Conservation (phyloP, 37 sponge, comb jelly and placozoan species). For the Oopsacas minuta region DNA sequence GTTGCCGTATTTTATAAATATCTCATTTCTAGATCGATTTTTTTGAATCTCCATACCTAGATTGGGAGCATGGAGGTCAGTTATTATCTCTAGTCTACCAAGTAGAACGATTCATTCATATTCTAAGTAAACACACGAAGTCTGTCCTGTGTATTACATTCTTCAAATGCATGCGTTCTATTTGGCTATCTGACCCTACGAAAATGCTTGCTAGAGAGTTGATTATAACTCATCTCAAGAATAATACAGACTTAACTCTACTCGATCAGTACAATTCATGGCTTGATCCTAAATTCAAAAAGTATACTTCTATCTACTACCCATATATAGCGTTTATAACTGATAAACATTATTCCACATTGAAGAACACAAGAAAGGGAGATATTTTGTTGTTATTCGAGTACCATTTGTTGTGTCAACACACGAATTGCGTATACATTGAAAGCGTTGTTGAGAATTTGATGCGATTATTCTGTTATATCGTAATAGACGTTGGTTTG, state of each 20-base stretch:
- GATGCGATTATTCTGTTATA: background rate
- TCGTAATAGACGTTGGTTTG: background rate
- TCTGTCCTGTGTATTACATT: background rate
- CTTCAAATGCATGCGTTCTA: background rate
- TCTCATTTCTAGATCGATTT: background rate
- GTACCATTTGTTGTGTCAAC: background rate
- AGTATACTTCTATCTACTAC: background rate
- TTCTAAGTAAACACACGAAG: constrained; percentile 3
- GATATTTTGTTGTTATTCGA: background rate
- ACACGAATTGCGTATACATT: constrained; percentile 5
- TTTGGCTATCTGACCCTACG: background rate
- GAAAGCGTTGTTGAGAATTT: background rate
- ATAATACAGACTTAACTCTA: background rate
- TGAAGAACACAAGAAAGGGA: background rate
- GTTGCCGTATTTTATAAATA: too few relatives aligned
- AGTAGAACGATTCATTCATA: background rate
- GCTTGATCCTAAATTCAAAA: background rate
- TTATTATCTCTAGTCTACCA: background rate
- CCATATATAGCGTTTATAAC: constrained; percentile 10
- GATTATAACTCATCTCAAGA: constrained; percentile 2
- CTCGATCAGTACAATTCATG: constrained; percentile 7
- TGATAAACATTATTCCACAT: background rate
- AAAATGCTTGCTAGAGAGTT: background rate
- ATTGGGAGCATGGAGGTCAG: background rate
- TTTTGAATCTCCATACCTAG: background rate